phyloP scores from a whole-genome alignment of 2,888 invertebrate genomes.

The Helleia helle region DNA sequence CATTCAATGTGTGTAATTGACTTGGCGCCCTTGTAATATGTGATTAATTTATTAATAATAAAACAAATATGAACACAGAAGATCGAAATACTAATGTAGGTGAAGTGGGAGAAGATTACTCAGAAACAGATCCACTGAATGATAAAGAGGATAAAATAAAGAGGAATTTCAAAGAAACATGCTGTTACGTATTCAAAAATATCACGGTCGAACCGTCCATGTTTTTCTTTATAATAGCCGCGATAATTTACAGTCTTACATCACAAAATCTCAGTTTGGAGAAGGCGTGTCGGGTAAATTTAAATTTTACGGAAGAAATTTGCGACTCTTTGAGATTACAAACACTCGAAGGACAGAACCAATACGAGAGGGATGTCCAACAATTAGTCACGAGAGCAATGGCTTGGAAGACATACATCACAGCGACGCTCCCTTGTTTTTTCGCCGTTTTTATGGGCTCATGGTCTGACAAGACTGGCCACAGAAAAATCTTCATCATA shows the following conservation, averaged over 20 bases:
- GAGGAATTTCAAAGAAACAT: conserved; percentile 28
- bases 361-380: conserved; percentile 76
- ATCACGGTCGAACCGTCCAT: conserved; percentile 50
- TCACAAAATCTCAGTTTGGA: conserved; percentile 87
- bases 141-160: conserved; percentile 17
- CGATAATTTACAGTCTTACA: conserved; percentile 75
- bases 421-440: conserved; percentile 83
- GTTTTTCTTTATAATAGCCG: conserved; percentile 34
- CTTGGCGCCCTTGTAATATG: neutral
- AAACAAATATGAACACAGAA: neutral
- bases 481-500: conserved; percentile 82
- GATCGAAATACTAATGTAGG: conserved; percentile 13
- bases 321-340: conserved; percentile 81
- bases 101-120: conserved; percentile 22
- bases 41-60: neutral
- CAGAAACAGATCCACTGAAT: conserved; percentile 31
- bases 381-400: conserved; percentile 81
- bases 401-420: conserved; percentile 86
- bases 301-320: conserved; percentile 78
- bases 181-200: conserved; percentile 28
- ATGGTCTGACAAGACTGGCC: conserved; percentile 79
- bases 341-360: conserved; percentile 67
- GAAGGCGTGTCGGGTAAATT: conserved; percentile 88
- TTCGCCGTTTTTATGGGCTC: conserved; percentile 86
- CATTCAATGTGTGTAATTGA: neutral